Percentiles rank a stretch among this genome's conserved stretches.
Conservation (phyloP, 2,113 vertebrate species). For the Scopus umbretta region DNA sequence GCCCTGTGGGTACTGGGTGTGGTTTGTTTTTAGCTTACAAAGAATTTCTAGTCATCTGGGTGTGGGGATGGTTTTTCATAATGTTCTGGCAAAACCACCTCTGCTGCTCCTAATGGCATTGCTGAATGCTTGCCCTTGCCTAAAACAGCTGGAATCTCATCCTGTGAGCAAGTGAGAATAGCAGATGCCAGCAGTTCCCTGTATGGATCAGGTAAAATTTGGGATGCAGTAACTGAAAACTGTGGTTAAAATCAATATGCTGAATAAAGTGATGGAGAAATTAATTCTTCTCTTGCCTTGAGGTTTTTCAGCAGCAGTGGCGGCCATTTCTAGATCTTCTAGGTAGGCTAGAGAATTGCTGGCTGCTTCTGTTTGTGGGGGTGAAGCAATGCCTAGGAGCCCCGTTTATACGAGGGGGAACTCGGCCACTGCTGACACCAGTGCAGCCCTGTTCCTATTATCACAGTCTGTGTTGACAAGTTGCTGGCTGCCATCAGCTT, state of each 20-base stretch:
- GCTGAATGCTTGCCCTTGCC: background rate
- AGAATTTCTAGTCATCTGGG: constrained; percentile 26
- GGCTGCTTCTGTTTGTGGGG: background rate
- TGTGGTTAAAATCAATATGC: background rate
- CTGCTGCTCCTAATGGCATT: background rate
- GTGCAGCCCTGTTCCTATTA: background rate
- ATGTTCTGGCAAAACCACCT: background rate
- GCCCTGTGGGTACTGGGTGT: constrained; percentile 21
- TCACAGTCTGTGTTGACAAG: background rate
- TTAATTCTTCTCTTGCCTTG: background rate
- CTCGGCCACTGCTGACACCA: background rate
- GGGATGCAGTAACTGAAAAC: background rate
- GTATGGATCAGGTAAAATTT: background rate
- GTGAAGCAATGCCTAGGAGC: background rate
- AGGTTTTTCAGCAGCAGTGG: background rate
- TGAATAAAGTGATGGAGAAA: background rate
- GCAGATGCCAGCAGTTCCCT: background rate
- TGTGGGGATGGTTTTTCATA: constrained; percentile 2
- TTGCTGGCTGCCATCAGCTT: background rate
- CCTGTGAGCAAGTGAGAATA: background rate
- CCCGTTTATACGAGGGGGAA: fast-evolving
- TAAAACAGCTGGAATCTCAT: background rate
- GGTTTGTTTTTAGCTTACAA: constrained; percentile 37
- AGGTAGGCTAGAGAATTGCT: background rate
- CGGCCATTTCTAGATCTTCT: background rate